phyloP scores from a whole-genome alignment of 1,140 invertebrate species.

The Acromyrmex heyeri region DNA sequence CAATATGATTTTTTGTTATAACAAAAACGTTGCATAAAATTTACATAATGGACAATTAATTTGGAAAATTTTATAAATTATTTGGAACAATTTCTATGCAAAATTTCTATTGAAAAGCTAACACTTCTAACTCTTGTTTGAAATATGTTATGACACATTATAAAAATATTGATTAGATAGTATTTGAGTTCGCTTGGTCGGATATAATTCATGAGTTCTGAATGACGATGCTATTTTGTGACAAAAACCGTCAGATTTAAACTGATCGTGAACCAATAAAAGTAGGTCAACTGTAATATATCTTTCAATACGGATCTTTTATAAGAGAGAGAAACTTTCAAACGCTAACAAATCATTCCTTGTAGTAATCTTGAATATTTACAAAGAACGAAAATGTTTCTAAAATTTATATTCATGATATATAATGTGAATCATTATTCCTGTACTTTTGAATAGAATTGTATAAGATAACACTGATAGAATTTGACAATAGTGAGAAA shows the following conservation, averaged over 20 bases:
- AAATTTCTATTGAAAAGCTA: background rate
- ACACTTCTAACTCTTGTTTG: background rate
- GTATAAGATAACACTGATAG: background rate
- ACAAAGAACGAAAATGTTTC: background rate
- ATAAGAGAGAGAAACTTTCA: background rate
- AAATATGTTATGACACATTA: background rate
- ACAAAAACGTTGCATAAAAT: background rate
- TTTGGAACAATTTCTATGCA: background rate
- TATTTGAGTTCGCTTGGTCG: constrained; percentile 11
- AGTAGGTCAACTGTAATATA: constrained; percentile 30
- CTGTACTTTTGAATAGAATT: too few relatives aligned
- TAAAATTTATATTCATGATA: background rate
- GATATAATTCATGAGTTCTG: background rate
- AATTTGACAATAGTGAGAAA: constrained; percentile 37
- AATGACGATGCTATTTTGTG: constrained; percentile 19
- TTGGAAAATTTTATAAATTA: background rate
- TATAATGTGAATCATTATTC: background rate
- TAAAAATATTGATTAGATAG: constrained; percentile 16
- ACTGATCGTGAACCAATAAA: constrained; percentile 1
- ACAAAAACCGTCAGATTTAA: constrained; percentile 5
- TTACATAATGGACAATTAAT: background rate
- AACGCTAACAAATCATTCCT: background rate
- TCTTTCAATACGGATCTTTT: constrained; percentile 3
- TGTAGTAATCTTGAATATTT: background rate
- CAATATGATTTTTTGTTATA: background rate